Evolutionary conservation across 2,797 vertebrate genomes (phyloP).

Genomic region (Falco cherrug): DNA sequence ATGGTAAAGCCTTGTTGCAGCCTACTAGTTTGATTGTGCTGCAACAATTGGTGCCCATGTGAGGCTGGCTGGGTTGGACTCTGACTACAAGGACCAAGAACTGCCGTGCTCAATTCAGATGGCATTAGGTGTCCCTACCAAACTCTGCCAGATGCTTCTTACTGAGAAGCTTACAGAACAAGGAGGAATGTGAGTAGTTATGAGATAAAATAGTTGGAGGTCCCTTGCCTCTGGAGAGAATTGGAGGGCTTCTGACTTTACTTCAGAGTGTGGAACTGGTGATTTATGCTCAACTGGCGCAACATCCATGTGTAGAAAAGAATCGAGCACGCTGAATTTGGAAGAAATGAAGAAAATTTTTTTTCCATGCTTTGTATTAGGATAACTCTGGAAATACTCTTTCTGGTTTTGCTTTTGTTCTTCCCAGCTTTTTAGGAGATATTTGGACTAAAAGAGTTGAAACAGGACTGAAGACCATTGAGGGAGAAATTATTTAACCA

Average conservation of each 20-base stretch:
- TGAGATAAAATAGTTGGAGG: neutral
- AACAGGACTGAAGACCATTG: neutral
- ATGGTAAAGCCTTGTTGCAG: no score
- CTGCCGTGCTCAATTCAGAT: accelerated
- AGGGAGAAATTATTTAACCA: neutral
- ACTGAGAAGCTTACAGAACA: neutral
- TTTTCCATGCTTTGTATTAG: neutral
- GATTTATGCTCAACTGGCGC: neutral
- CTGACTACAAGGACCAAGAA: neutral
- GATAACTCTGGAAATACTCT: constrained; percentile 21
- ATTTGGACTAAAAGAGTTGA: neutral
- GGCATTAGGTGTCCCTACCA: neutral
- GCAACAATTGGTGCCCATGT: no score
- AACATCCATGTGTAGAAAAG: neutral
- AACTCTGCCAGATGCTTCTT: neutral
- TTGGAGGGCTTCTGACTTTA: neutral
- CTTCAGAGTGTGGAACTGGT: neutral
- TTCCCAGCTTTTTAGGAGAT: constrained; percentile 26
- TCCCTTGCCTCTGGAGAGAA: neutral
- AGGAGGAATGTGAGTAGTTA: neutral
- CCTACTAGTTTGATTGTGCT: no score
- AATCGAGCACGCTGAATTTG: neutral
- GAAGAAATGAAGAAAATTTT: neutral
- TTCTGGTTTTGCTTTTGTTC: constrained; percentile 49
- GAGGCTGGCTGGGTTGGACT: no score